phyloP scores from a whole-genome alignment of 2,888 invertebrate species.

The Microdon myrmicae region DNA sequence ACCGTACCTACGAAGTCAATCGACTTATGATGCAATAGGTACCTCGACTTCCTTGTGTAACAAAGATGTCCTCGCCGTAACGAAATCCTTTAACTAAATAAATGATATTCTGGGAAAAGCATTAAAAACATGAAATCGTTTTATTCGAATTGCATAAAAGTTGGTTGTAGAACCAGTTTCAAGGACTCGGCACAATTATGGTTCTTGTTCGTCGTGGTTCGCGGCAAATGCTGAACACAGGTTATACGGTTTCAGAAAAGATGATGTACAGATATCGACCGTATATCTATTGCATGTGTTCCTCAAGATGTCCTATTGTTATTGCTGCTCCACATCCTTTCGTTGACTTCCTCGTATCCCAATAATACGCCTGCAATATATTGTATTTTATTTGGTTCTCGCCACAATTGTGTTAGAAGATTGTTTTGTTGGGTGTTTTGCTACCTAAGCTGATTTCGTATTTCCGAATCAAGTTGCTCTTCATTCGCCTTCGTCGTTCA shows the following conservation, averaged over 20 bases:
- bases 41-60: too few species aligned
- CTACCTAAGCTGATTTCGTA: not conserved
- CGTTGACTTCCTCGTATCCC: constrained; percentile 24
- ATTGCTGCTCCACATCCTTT: constrained; percentile 20
- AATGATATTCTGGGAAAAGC: too few species aligned
- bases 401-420: constrained; percentile 32
- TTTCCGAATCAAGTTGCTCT: constrained; percentile 17
- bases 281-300: constrained; percentile 25
- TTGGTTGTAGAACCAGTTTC: too few species aligned
- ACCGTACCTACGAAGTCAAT: too few species aligned
- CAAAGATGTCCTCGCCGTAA: too few species aligned
- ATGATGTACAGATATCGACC: constrained; percentile 24
- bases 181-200: too few species aligned
- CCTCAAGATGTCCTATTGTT: constrained; percentile 2
- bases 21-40: too few species aligned
- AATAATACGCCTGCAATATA: constrained; percentile 19
- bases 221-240: too few species aligned
- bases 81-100: too few species aligned
- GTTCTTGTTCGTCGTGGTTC: too few species aligned
- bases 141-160: too few species aligned
- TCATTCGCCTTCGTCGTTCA: constrained; percentile 31
- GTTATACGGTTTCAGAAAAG: constrained; percentile 37
- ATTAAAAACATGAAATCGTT: too few species aligned
- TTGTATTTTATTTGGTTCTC: constrained; percentile 32
- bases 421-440: not conserved